Conservation (phyloP, 2,888 invertebrate species). For the Rhingia rostrata region DNA sequence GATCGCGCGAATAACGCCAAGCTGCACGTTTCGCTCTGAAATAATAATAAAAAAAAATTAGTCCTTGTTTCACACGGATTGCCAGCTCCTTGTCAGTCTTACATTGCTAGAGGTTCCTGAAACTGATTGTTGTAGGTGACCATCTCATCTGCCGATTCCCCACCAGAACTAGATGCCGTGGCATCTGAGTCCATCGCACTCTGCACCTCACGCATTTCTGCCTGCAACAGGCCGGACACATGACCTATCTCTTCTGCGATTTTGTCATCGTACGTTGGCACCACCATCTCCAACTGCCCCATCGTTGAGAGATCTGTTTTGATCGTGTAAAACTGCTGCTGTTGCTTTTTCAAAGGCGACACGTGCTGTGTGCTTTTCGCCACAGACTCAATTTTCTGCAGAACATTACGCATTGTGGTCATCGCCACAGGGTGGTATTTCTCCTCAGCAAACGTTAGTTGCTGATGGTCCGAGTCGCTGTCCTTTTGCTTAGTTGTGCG, state of each 20-base stretch:
- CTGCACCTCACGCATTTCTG: constrained; percentile 89
- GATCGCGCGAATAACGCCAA: constrained; percentile 91
- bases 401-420: constrained; percentile 85
- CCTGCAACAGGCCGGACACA: constrained; percentile 88
- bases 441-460: constrained; percentile 79
- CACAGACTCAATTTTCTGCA: constrained; percentile 80
- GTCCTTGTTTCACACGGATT: no score
- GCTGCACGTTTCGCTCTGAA: constrained; percentile 90
- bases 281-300: constrained; percentile 75
- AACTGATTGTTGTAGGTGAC: constrained; percentile 90
- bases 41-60: constrained; percentile 4
- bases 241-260: constrained; percentile 86
- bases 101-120: constrained; percentile 91
- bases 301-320: constrained; percentile 2
- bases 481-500: constrained; percentile 79
- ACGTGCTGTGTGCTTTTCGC: constrained; percentile 79
- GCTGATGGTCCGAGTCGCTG: constrained; percentile 71
- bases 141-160: constrained; percentile 96
- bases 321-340: not conserved
- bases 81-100: constrained; percentile 81
- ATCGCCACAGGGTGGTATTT: constrained; percentile 83
- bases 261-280: constrained; percentile 83
- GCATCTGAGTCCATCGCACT: constrained; percentile 94
- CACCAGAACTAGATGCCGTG: constrained; percentile 96
- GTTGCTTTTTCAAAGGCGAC: constrained; percentile 74